Evolutionary conservation across 2,888 invertebrate genomes (phyloP), one percentile per base, ranked within the genome.

Genomic region (Heliconius erato): DNA sequence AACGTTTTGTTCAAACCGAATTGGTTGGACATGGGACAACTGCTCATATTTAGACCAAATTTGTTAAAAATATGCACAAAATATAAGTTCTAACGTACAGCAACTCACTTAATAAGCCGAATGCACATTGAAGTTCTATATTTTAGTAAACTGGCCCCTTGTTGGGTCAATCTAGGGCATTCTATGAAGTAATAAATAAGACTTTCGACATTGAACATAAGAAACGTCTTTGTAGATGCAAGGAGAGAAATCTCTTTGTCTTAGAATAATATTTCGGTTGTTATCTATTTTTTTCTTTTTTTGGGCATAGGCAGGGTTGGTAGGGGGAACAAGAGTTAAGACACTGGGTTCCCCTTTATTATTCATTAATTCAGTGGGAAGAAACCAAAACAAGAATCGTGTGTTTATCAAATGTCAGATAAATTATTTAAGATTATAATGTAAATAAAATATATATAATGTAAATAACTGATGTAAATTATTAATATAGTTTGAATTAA

Each of bases 131-230:
- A 84, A 87, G 87, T 83, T 85, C 85, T 84, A 85, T 87, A 88
- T 89, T 90, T 90, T 87, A 87, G 87, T 91, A 88, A 92, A 91
- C 93, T 91, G 91, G 92, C 91, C 87, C 86, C 89, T 89, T 89
- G 87, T 87, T 85, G 69, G 23, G 83, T 88, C 89, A 90, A 92
- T 92, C 89, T 90, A 90, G 92, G 87, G 86, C 92, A 89, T 68
- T 79, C 74, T 82, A 28, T 68, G 44, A 28, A 26, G 44, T 67
- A 82, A 72, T 84, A 83, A 80, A 83, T 83, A 81, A 54, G 16
- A 12, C 32, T 82, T 84, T 80, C 80, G 71, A 84, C 82, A 74
- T 67, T 78, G 49, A 35, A 80, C 78, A 80, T 54, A 76, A 77
- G 68, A 84, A 80, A 35, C 72, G 19, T 78, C 68, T 68, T 74